Percentiles rank a stretch among this genome's conserved stretches.
phyloP scores from a whole-genome alignment of 2,797 vertebrate species.

The Bryconaethiops microstoma region DNA sequence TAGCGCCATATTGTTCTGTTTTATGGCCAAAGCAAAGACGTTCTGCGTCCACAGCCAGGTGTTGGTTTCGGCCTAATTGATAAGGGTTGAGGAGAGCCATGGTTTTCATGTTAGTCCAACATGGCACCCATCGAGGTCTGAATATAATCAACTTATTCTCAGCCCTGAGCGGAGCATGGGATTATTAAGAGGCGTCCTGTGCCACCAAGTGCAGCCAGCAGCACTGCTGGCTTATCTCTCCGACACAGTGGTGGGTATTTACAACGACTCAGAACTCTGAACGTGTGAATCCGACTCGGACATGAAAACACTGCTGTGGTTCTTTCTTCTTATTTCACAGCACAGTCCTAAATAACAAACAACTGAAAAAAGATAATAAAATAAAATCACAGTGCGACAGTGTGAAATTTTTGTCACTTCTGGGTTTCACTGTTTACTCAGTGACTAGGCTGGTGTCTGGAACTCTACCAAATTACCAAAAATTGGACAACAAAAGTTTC shows the following conservation, averaged over 20 bases:
- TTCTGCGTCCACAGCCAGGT: conserved; percentile 69
- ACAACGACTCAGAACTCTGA: conserved; percentile 41
- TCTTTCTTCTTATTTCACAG: conserved; percentile 11
- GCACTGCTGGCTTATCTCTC: conserved; percentile 45
- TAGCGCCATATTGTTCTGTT: conserved; percentile 72
- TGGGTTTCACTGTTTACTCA: background rate
- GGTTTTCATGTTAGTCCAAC: conserved; percentile 51
- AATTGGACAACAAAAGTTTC: background rate
- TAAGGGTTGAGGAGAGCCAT: conserved; percentile 43
- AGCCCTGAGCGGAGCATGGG: conserved; percentile 16
- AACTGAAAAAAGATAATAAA: background rate
- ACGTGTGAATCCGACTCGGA: conserved; percentile 55
- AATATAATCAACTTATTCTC: conserved; percentile 36
- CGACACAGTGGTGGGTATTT: conserved; percentile 42
- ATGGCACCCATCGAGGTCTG: conserved; percentile 28
- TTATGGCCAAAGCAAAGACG: conserved; percentile 74
- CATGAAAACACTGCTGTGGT: conserved; percentile 34
- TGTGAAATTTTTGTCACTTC: conserved; percentile 1
- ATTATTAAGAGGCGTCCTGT: conserved; percentile 49
- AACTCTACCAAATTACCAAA: background rate
- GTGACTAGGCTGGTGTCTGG: background rate
- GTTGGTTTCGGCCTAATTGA: conserved; percentile 63
- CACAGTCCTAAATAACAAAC: background rate
- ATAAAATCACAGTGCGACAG: background rate
- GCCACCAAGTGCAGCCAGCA: conserved; percentile 18